Evolutionary conservation across 1,140 invertebrate species (phyloP).

Genomic region (Polyergus mexicanus): DNA sequence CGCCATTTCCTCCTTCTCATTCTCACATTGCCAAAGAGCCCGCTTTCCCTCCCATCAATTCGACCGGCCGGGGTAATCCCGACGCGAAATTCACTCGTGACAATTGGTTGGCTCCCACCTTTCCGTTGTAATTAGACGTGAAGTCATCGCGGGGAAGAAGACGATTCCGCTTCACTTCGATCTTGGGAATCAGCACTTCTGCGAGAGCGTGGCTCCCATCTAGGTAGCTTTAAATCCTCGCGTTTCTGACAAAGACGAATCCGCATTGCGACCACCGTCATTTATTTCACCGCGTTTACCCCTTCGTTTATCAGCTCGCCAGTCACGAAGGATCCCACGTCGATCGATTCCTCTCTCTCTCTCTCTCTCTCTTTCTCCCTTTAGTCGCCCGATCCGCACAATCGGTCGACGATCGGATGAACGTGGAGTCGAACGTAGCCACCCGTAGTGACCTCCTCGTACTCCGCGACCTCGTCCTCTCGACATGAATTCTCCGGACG

Average conservation of each 20-base stretch:
- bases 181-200: constrained; percentile 36
- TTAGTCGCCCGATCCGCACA: constrained; percentile 21
- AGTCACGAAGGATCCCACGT: constrained; percentile 50
- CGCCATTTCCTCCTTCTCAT: constrained; percentile 66
- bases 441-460: constrained; percentile 56
- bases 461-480: constrained; percentile 52
- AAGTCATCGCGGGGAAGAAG: constrained; percentile 40
- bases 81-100: constrained; percentile 72
- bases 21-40: constrained; percentile 63
- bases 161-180: constrained; percentile 29
- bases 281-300: constrained; percentile 52
- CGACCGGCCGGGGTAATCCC: constrained; percentile 75
- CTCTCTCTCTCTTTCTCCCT: background rate
- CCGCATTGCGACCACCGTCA: constrained; percentile 38
- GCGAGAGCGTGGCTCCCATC: constrained; percentile 1
- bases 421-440: constrained; percentile 46
- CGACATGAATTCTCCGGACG: constrained; percentile 46
- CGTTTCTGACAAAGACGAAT: constrained; percentile 54
- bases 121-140: constrained; percentile 47
- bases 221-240: constrained; percentile 43
- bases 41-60: constrained; percentile 77
- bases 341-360: background rate
- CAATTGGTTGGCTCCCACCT: constrained; percentile 49
- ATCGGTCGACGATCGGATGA: constrained; percentile 53
- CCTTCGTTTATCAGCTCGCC: constrained; percentile 47